phyloP scores from a whole-genome alignment of 2,888 invertebrate species.

The Leucophenga montana region DNA sequence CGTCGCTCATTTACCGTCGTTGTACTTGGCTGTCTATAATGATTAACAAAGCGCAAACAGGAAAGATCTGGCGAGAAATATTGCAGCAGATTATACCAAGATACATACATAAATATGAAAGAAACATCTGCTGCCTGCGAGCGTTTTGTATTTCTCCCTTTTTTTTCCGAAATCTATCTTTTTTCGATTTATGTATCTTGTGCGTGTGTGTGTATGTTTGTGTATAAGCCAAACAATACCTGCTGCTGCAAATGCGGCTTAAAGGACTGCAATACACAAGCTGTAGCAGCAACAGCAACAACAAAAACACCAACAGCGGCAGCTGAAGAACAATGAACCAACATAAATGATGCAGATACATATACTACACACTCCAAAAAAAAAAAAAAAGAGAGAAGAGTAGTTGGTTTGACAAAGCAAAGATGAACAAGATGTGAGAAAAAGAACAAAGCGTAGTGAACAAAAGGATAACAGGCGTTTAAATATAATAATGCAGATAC shows the following conservation, averaged over 20 bases:
- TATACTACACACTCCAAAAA: no score
- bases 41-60: constrained; percentile 8
- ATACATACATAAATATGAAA: constrained; percentile 6
- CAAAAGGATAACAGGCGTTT: constrained; percentile 51
- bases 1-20: no score
- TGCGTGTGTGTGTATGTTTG: constrained; percentile 21
- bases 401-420: constrained; percentile 5
- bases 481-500: constrained; percentile 36
- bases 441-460: constrained; percentile 19
- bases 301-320: not conserved
- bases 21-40: not conserved
- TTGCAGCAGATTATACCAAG: not conserved
- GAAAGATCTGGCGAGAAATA: constrained; percentile 1
- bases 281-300: not conserved
- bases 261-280: not conserved
- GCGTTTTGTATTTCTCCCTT: constrained; percentile 8
- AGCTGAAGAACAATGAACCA: constrained; percentile 55
- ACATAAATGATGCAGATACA: constrained; percentile 35
- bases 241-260: constrained; percentile 37
- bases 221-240: constrained; percentile 64
- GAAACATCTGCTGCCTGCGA: constrained; percentile 40
- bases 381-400: not conserved
- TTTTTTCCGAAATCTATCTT: constrained; percentile 17
- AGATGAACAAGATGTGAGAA: not conserved
- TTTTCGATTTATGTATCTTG: no score